Percentiles rank a stretch among this genome's conserved stretches.
Evolutionary conservation across 2,888 invertebrate genomes (phyloP).

Genomic region (Mythimna vitellina): DNA sequence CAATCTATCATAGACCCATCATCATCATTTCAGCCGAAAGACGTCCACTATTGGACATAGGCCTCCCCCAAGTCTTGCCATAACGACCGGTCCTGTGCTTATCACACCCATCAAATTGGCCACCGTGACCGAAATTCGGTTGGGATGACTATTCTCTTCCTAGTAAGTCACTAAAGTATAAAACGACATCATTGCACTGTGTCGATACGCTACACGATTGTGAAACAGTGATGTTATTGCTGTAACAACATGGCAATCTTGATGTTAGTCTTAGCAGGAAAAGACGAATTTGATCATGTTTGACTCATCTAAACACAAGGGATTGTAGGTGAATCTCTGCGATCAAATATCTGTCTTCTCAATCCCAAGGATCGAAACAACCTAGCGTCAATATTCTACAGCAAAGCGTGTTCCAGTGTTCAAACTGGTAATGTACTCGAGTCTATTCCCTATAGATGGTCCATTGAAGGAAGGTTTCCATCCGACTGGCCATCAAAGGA

Average conservation of each 20-base stretch:
- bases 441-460: constrained; percentile 57
- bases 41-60: no score
- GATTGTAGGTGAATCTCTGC: background rate
- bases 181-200: background rate
- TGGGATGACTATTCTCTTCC: background rate
- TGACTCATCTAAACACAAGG: background rate
- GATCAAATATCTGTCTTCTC: constrained; percentile 19
- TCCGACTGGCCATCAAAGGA: constrained; percentile 60
- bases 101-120: no score
- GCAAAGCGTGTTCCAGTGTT: constrained; percentile 29
- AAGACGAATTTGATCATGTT: background rate
- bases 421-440: constrained; percentile 34
- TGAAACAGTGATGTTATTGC: constrained; percentile 3
- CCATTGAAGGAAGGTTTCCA: constrained; percentile 63
- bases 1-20: no score
- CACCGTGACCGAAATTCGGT: no score
- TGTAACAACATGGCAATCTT: constrained; percentile 5
- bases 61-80: no score
- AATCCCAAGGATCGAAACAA: background rate
- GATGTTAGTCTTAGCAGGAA: background rate
- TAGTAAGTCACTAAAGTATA: background rate
- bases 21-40: no score
- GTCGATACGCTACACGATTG: background rate
- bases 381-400: constrained; percentile 20
- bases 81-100: no score